Conservation (phyloP, 2,888 invertebrate genomes). For the Aelia acuminata region DNA sequence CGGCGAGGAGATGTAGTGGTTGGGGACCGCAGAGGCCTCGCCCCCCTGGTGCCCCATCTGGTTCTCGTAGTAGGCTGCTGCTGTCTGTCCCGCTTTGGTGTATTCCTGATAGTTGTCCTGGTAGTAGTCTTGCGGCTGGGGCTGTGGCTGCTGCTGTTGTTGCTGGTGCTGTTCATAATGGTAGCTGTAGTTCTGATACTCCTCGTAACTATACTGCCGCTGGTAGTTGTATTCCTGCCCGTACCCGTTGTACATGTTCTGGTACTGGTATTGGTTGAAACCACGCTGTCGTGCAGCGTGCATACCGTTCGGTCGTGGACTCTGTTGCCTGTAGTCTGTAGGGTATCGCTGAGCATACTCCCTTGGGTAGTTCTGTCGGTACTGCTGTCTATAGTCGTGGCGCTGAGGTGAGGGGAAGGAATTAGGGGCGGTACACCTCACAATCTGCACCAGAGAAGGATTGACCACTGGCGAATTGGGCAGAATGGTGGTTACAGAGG, state of each 20-base stretch:
- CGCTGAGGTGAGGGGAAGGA: slow-evolving; percentile 65
- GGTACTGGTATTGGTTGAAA: slow-evolving; percentile 65
- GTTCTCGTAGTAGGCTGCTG: slow-evolving; percentile 74
- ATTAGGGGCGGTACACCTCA: slow-evolving; percentile 63
- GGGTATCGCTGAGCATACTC: slow-evolving; percentile 49
- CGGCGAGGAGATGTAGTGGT: slow-evolving; percentile 70
- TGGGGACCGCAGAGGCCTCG: slow-evolving; percentile 72
- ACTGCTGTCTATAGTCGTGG: slow-evolving; percentile 63
- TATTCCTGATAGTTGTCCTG: slow-evolving; percentile 67
- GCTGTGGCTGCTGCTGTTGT: slow-evolving; percentile 67
- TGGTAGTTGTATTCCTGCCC: slow-evolving; percentile 70
- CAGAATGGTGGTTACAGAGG: slow-evolving; percentile 65
- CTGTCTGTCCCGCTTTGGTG: slow-evolving; percentile 70
- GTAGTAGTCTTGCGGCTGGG: slow-evolving; percentile 68
- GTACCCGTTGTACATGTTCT: slow-evolving; percentile 70
- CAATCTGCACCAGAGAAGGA: slow-evolving; percentile 64
- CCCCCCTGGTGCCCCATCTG: slow-evolving; percentile 70
- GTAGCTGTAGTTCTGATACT: slow-evolving; percentile 68
- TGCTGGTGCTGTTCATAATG: slow-evolving; percentile 66
- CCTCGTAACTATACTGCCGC: slow-evolving; percentile 67
- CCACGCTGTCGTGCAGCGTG: slow-evolving; percentile 58
- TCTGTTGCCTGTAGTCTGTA: slow-evolving; percentile 62
- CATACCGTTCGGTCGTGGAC: slow-evolving; percentile 63
- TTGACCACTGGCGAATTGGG: slow-evolving; percentile 65
- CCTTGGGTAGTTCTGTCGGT: slow-evolving; percentile 59